These are phyloP conservation scores for Heliconius congener DNA, from an alignment of 1,140 invertebrate species.

Conservation along the genomic window DNA sequence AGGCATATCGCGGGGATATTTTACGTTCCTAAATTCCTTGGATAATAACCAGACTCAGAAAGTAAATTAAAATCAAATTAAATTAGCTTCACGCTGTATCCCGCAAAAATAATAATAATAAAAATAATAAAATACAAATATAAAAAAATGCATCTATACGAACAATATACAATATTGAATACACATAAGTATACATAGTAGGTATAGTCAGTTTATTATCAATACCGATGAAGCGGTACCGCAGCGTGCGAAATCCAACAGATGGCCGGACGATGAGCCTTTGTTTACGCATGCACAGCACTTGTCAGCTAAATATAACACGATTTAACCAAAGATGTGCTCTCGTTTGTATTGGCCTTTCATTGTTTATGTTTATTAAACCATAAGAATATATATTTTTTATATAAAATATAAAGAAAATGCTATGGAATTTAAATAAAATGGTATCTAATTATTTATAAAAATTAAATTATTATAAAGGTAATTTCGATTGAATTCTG, in stretches of 20 bases:
- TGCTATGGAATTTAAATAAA: no score
- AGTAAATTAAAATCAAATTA: no score
- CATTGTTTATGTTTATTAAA: slow-evolving; percentile 2
- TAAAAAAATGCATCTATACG: no score
- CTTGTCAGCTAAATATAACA: slow-evolving; percentile 28
- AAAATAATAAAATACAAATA: no score
- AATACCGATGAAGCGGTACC: slow-evolving; percentile 7
- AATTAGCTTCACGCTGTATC: no score
- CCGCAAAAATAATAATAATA: no score
- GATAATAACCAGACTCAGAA: no score
- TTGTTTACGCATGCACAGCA: slow-evolving; percentile 28
- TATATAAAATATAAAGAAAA: not conserved
- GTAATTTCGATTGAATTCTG: not conserved
- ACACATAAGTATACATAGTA: not conserved
- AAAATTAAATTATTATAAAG: no score
- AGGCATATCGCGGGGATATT: no score
- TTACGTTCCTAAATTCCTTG: no score
- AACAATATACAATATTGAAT: not conserved
- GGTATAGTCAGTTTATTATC: not conserved
- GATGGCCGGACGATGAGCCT: slow-evolving; percentile 21
- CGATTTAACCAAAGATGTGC: slow-evolving; percentile 23
- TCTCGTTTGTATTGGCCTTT: slow-evolving; percentile 2
- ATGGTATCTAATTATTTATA: no score
- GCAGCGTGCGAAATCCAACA: slow-evolving; percentile 24
- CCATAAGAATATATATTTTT: not conserved